phyloP scores from a whole-genome alignment of 1,140 invertebrate genomes.

The Lasioglossum albipes region DNA sequence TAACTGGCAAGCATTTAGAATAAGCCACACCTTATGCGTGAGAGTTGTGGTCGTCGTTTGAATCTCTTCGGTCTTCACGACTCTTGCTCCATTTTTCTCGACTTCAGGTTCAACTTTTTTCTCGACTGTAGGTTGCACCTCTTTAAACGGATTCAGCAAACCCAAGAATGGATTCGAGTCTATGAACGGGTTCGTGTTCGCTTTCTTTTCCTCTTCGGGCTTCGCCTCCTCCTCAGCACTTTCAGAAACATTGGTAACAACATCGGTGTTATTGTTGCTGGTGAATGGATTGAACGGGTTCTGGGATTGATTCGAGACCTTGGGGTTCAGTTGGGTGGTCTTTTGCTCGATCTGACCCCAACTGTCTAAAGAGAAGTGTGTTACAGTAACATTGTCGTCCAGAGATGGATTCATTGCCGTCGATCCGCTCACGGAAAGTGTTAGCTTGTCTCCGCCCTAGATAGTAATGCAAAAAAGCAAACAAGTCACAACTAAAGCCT shows the following conservation, averaged over 20 bases:
- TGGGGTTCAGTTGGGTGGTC: slow-evolving; percentile 75
- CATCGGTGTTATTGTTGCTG: slow-evolving; percentile 55
- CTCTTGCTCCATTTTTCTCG: slow-evolving; percentile 66
- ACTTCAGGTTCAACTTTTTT: slow-evolving; percentile 61
- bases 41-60: slow-evolving; percentile 75
- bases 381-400: slow-evolving; percentile 78
- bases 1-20: slow-evolving; percentile 52
- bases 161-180: slow-evolving; percentile 81
- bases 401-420: slow-evolving; percentile 64
- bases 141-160: slow-evolving; percentile 77
- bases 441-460: slow-evolving; percentile 88
- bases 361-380: slow-evolving; percentile 78
- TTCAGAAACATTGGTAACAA: slow-evolving; percentile 58
- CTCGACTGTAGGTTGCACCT: slow-evolving; percentile 63
- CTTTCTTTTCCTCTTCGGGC: slow-evolving; percentile 74
- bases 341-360: slow-evolving; percentile 79
- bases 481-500: slow-evolving; percentile 64
- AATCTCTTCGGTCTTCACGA: slow-evolving; percentile 75
- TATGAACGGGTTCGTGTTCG: slow-evolving; percentile 81
- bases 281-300: slow-evolving; percentile 79
- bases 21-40: slow-evolving; percentile 72
- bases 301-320: slow-evolving; percentile 73
- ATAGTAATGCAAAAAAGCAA: slow-evolving; percentile 73
- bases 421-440: slow-evolving; percentile 82
- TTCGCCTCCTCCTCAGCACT: slow-evolving; percentile 52